Base-by-base conservation (phyloP, 1,140 invertebrate species). In the Drosophila lacteicornis region DNA sequence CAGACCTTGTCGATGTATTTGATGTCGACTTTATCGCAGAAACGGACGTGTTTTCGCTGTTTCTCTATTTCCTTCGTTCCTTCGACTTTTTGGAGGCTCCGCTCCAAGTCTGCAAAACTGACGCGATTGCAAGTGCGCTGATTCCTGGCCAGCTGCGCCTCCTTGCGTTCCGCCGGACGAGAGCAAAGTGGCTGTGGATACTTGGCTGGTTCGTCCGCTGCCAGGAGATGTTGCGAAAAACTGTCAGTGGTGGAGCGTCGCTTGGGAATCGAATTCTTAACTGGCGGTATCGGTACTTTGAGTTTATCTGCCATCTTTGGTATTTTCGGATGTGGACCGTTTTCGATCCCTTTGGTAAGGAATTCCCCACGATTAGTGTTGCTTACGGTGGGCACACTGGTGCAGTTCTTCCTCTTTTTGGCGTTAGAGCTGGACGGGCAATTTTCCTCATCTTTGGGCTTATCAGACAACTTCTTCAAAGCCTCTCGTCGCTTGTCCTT, bases 361-460 rank as follows among this genome's bases (percentile, higher is more conserved):
- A 92, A 91, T 1, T 67, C 86, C 0, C 91, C 91, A n/a, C 91
- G 80, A 61, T 91, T 92, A 0, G 58, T 63, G 43, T 80, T 73
- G 46, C 61, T 30, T 22, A 61, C 47, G 8, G 55, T 71, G 4
- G 70, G 84, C 11, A 79, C 63, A 15, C n/a, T 79, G 22, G 60
- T 62, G 7, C 62, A 50, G 3, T 61, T 51, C 40, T 87, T 87
- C 1, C 62, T 46, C 5, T 67, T 66, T 22, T 40, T 53, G 6
- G 5, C 13, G 1, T 5, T 67, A 8, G 25, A n/a, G 27, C 0
- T 15, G 8, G 51, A 55, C 0, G 33, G 17, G 3, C 4, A 22
- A 6, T 30, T 30, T 5, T 22, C 40, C 1, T 46, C 12, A 13
- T 22, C 27, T 30, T 12, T 49, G 0, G 12, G 53, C 58, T 65